Conservation (phyloP, 2,113 vertebrate species). For the Nothoprocta perdicaria region DNA sequence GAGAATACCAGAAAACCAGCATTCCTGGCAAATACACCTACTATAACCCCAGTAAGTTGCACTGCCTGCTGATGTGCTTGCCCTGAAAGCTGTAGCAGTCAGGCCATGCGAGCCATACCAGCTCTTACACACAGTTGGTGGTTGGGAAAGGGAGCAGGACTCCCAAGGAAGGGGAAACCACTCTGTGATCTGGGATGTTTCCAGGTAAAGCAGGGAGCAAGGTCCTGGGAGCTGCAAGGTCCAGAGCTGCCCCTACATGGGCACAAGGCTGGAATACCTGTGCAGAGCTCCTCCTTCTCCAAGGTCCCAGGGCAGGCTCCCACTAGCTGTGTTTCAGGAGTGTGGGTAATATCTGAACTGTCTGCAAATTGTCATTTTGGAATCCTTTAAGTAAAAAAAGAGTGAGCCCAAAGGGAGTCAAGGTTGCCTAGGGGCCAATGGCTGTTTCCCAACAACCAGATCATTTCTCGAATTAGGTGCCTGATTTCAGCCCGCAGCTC, state of each 20-base stretch:
- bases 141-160: not conserved
- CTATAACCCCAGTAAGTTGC: constrained; percentile 73
- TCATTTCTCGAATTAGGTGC: not conserved
- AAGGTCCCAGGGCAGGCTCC: not conserved
- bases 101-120: accelerated
- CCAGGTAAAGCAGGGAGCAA: not conserved
- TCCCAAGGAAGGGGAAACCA: not conserved
- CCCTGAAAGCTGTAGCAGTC: not conserved
- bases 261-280: not conserved
- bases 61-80: accelerated
- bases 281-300: not conserved
- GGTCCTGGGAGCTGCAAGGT: not conserved
- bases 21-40: constrained; percentile 73
- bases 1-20: constrained; percentile 73
- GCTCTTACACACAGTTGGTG: not conserved
- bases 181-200: not conserved
- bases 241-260: not conserved
- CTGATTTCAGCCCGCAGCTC: not conserved
- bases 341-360: not conserved
- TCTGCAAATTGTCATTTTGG: not conserved
- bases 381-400: not conserved
- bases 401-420: not conserved
- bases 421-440: not conserved
- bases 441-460: not conserved
- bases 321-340: not conserved